Evolutionary conservation across 1,140 invertebrate species (phyloP).

Genomic region (Papilio glaucus): DNA sequence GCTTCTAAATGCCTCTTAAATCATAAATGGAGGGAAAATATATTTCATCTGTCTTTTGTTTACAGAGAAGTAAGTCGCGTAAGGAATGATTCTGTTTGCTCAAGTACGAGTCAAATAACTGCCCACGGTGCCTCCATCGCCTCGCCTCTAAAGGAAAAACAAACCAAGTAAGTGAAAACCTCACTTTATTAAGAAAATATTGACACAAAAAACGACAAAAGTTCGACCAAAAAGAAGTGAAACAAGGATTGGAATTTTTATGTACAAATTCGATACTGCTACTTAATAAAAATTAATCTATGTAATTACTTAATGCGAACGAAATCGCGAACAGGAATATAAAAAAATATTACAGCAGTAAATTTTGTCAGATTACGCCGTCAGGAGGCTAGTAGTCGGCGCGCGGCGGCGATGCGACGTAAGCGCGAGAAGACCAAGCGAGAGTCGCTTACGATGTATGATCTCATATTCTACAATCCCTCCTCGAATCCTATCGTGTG

Average conservation of each 20-base stretch:
- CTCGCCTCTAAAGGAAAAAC: constrained; percentile 70
- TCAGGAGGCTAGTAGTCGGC: constrained; percentile 54
- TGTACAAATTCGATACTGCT: too few relatives aligned
- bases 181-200: constrained; percentile 22
- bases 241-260: too few relatives aligned
- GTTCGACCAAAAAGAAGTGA: too few relatives aligned
- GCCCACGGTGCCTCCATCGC: constrained; percentile 39
- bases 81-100: constrained; percentile 73
- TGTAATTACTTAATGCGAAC: too few relatives aligned
- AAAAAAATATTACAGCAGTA: too few relatives aligned
- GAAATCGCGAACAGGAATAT: too few relatives aligned
- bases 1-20: too few relatives aligned
- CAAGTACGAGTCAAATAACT: constrained; percentile 60
- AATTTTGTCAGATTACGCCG: constrained; percentile 52
- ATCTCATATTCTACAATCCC: constrained; percentile 96
- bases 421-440: constrained; percentile 59
- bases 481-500: constrained; percentile 84
- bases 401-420: constrained; percentile 59
- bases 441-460: constrained; percentile 91
- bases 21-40: too few relatives aligned
- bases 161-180: constrained; percentile 55
- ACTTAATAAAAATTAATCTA: too few relatives aligned
- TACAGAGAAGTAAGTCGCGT: constrained; percentile 65
- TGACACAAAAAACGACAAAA: too few relatives aligned
- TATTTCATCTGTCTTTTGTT: too few relatives aligned